Conservation (phyloP, 1,140 invertebrate species). For the Pogonus chalceus region DNA sequence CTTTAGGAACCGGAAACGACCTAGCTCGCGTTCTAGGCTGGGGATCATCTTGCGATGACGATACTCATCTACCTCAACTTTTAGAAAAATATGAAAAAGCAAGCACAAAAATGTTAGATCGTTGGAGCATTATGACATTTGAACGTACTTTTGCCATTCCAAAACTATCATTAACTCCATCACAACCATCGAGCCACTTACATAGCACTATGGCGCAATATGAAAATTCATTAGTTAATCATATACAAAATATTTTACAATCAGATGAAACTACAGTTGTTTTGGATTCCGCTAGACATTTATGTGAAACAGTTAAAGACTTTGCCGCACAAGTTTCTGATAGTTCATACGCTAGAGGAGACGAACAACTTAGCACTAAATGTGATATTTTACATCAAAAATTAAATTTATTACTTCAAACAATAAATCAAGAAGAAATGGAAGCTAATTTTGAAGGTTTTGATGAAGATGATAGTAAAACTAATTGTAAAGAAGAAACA, state of each 20-base stretch:
- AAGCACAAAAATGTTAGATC: conserved; percentile 91
- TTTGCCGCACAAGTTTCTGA: conserved; percentile 54
- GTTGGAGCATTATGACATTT: conserved; percentile 92
- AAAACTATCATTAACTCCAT: conserved; percentile 44
- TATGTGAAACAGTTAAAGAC: conserved; percentile 75
- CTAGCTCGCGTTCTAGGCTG: conserved; percentile 89
- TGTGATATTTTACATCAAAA: conserved; percentile 70
- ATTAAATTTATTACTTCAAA: conserved; percentile 60
- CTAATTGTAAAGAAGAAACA: conserved; percentile 27
- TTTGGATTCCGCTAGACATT: conserved; percentile 65
- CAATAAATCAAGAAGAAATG: conserved; percentile 55
- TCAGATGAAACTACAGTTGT: conserved; percentile 68
- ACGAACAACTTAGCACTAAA: conserved; percentile 53
- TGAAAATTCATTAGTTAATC: conserved; percentile 69
- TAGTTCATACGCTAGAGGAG: conserved; percentile 44
- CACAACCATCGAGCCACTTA: conserved; percentile 38
- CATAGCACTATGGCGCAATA: conserved; percentile 51
- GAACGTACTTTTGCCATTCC: conserved; percentile 58
- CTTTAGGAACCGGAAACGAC: conserved; percentile 93
- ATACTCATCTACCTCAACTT: conserved; percentile 82
- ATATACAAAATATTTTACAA: conserved; percentile 80
- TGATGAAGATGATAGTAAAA: conserved; percentile 20
- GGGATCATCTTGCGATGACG: conserved; percentile 91
- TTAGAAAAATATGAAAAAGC: conserved; percentile 90
- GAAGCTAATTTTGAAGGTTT: conserved; percentile 18